phyloP scores from a whole-genome alignment of 2,888 invertebrate genomes.

The Rhorus exstirpatorius region DNA sequence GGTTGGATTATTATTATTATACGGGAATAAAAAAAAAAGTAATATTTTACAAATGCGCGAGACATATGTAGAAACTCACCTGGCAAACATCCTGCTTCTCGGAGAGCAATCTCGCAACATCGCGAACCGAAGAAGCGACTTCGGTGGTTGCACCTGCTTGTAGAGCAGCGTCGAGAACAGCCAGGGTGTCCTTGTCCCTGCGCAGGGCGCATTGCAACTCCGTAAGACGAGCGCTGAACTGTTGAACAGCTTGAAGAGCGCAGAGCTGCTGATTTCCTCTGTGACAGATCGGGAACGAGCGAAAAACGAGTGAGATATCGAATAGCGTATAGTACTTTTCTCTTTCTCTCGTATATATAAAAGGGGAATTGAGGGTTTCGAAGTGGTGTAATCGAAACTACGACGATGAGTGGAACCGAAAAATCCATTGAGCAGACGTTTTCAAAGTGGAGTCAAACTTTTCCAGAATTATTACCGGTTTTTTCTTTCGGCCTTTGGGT shows the following conservation, averaged over 20 bases:
- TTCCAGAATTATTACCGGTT: constrained; percentile 77
- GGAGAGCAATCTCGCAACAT: constrained; percentile 88
- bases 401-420: constrained; percentile 34
- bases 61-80: constrained; percentile 72
- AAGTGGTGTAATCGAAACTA: constrained; percentile 32
- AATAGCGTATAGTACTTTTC: constrained; percentile 18
- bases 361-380: constrained; percentile 47
- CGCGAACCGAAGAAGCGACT: constrained; percentile 87
- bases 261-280: constrained; percentile 92
- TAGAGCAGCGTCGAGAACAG: constrained; percentile 87
- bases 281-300: constrained; percentile 76
- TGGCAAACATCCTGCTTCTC: constrained; percentile 86
- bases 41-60: constrained; percentile 32
- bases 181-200: constrained; percentile 90
- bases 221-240: constrained; percentile 91
- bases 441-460: constrained; percentile 66
- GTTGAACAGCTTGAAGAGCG: constrained; percentile 91
- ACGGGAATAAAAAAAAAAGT: too few species aligned
- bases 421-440: constrained; percentile 75
- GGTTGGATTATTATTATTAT: constrained; percentile 23
- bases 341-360: neutral
- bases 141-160: constrained; percentile 85
- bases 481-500: constrained; percentile 69
- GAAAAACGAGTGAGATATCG: constrained; percentile 19
- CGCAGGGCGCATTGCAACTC: constrained; percentile 92